phyloP scores from a whole-genome alignment of 2,888 invertebrate species.

The Mycalesis mineus region DNA sequence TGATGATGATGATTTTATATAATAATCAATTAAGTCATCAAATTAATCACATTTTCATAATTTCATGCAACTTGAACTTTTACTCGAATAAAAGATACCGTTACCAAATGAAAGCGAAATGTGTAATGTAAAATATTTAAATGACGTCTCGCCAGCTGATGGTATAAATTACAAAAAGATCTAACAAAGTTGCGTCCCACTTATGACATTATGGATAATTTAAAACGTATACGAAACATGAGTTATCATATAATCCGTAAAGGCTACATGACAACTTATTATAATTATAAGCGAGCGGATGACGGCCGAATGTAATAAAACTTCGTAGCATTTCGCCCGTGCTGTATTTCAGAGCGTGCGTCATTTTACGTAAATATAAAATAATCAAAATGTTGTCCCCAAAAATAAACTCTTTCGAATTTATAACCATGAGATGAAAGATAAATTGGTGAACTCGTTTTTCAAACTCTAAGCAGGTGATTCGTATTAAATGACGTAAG shows the following conservation, averaged over 20 bases:
- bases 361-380: constrained; percentile 56
- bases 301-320: constrained; percentile 41
- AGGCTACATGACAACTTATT: constrained; percentile 32
- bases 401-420: constrained; percentile 53
- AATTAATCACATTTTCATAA: too few species aligned
- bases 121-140: background rate
- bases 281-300: constrained; percentile 27
- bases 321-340: constrained; percentile 49
- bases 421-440: constrained; percentile 33
- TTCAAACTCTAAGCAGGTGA: constrained; percentile 21
- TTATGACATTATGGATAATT: constrained; percentile 18
- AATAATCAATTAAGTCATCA: too few species aligned
- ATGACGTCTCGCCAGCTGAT: constrained; percentile 2
- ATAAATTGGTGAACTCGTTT: constrained; percentile 21
- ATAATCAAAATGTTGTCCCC: constrained; percentile 41
- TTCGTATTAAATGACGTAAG: constrained; percentile 16
- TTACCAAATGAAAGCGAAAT: too few species aligned
- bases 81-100: too few species aligned
- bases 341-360: constrained; percentile 53
- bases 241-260: constrained; percentile 28
- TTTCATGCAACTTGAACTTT: too few species aligned
- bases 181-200: constrained; percentile 3
- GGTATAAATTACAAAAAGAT: constrained; percentile 14
- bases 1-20: too few species aligned
- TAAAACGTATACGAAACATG: constrained; percentile 26